phyloP scores from a whole-genome alignment of 2,113 vertebrate genomes.

The Empidonax traillii region DNA sequence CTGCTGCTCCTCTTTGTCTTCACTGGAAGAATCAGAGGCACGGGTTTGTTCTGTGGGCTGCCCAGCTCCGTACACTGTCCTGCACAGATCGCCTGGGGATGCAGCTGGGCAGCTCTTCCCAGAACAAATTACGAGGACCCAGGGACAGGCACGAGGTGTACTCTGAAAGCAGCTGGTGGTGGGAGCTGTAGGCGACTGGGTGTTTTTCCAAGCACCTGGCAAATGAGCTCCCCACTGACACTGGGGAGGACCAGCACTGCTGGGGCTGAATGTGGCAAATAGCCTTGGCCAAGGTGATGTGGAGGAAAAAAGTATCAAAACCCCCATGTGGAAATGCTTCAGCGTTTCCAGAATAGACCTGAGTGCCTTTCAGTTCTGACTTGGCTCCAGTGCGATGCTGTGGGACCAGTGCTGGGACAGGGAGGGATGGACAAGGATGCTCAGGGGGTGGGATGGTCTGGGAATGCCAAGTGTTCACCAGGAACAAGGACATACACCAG shows the following conservation, averaged over 20 bases:
- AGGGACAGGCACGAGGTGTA: neutral
- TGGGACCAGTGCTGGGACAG: fast-evolving
- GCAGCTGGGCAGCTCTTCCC: neutral
- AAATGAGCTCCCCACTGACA: neutral
- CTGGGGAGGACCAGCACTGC: neutral
- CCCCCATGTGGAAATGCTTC: neutral
- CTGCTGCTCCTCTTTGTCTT: constrained; percentile 16
- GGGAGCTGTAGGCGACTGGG: neutral
- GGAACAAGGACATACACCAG: neutral
- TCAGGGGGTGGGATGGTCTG: fast-evolving
- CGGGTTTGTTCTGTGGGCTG: neutral
- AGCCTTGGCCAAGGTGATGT: neutral
- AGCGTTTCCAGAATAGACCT: neutral
- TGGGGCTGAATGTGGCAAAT: neutral
- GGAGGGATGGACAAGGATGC: neutral
- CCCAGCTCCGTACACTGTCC: neutral
- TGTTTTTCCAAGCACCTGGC: neutral
- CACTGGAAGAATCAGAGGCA: neutral
- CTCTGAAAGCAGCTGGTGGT: neutral
- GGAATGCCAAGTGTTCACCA: neutral
- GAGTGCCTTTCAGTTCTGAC: neutral
- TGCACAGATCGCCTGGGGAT: neutral
- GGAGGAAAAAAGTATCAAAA: neutral
- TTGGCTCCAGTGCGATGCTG: neutral
- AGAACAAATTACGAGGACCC: fast-evolving